Evolutionary conservation across 2,888 invertebrate species (phyloP).

Genomic region (Anthrax anthrax): DNA sequence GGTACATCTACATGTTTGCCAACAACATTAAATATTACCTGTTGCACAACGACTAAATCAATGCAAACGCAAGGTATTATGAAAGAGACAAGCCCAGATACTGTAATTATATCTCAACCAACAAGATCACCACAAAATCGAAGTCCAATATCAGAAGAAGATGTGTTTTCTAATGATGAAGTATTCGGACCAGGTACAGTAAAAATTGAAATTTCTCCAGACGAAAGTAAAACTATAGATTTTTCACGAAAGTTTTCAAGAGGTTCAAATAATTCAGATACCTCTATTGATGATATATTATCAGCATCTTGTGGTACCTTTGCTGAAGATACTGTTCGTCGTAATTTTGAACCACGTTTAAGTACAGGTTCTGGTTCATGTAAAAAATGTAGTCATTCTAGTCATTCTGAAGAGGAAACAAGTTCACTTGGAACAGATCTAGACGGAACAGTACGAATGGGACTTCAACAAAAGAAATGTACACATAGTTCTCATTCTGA

Average conservation of each 20-base stretch:
- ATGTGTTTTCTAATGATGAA: constrained; percentile 43
- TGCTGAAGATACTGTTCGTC: constrained; percentile 40
- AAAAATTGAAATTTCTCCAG: constrained; percentile 43
- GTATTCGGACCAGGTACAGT: constrained; percentile 45
- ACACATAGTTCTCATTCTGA: constrained; percentile 75
- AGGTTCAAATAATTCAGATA: constrained; percentile 49
- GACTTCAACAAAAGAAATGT: constrained; percentile 63
- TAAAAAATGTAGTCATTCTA: constrained; percentile 52
- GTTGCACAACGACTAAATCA: constrained; percentile 25
- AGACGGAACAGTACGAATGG: constrained; percentile 69
- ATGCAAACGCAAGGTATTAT: constrained; percentile 8
- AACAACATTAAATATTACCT: constrained; percentile 27
- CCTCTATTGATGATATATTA: constrained; percentile 46
- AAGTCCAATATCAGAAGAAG: constrained; percentile 47
- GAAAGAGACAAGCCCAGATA: constrained; percentile 22
- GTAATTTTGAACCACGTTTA: constrained; percentile 35
- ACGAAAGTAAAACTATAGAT: constrained; percentile 35
- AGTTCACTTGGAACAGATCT: constrained; percentile 64
- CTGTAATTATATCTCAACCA: constrained; percentile 46
- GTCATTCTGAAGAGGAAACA: constrained; percentile 60
- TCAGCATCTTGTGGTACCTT: constrained; percentile 39
- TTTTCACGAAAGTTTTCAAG: constrained; percentile 28
- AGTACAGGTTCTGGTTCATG: constrained; percentile 41
- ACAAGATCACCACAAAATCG: constrained; percentile 45
- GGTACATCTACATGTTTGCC: constrained; percentile 29